Evolutionary conservation across 2,797 vertebrate species (phyloP).

Genomic region (Pseudocheirus occidentalis): DNA sequence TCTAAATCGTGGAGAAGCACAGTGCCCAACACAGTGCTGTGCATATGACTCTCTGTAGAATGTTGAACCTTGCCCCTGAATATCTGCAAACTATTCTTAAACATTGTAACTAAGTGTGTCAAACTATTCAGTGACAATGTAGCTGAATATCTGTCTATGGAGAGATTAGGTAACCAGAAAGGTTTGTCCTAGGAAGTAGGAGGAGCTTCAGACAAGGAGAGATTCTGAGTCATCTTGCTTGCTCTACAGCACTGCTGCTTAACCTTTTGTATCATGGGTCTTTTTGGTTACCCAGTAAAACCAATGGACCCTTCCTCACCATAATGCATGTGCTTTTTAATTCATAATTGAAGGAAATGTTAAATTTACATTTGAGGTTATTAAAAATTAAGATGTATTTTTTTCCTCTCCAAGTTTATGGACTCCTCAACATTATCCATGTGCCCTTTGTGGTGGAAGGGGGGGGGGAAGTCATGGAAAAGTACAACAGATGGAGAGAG

Average conservation of each 20-base stretch:
- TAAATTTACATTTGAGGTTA: not conserved
- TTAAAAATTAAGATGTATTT: not conserved
- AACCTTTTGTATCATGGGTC: not conserved
- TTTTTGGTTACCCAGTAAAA: not conserved
- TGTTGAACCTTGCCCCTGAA: not conserved
- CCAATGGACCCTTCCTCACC: not conserved
- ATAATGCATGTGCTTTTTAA: not conserved
- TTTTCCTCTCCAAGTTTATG: not conserved
- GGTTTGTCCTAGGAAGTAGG: conserved; percentile 56
- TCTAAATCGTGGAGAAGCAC: not conserved
- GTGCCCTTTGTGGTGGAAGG: not conserved
- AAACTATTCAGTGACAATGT: conserved; percentile 17
- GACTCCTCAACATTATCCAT: not conserved
- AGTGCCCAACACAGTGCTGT: not conserved
- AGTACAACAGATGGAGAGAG: conserved; percentile 32
- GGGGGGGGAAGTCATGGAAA: not conserved
- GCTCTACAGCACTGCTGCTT: not conserved
- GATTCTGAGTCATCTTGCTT: conserved; percentile 55
- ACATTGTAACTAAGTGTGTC: conserved; percentile 28
- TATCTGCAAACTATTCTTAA: not conserved
- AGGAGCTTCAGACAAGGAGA: not conserved
- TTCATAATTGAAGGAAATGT: not conserved
- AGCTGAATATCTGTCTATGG: conserved; percentile 40
- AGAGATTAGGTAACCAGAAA: conserved; percentile 60
- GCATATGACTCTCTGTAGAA: not conserved